phyloP scores from a whole-genome alignment of 2,797 vertebrate genomes.

The Falco cherrug region DNA sequence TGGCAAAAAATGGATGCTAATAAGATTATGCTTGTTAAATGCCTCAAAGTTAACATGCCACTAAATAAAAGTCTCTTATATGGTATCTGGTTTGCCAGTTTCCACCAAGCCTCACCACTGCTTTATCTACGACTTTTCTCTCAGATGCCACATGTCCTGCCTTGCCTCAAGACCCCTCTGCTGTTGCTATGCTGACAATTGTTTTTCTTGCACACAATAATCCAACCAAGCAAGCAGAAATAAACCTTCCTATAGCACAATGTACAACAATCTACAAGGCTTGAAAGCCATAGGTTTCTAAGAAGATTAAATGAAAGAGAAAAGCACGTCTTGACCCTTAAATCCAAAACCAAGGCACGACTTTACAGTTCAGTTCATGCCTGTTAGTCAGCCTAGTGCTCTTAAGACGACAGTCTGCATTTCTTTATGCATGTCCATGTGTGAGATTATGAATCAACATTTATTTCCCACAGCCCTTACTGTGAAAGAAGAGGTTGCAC shows the following conservation, averaged over 20 bases:
- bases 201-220: conserved; percentile 19
- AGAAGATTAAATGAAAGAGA: conserved; percentile 60
- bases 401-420: background rate
- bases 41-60: background rate
- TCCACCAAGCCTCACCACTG: background rate
- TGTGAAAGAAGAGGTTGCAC: background rate
- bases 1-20: background rate
- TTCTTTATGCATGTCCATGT: background rate
- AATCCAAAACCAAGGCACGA: conserved; percentile 29
- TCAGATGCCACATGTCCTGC: background rate
- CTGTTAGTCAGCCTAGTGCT: background rate
- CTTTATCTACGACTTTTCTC: background rate
- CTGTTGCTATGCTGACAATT: background rate
- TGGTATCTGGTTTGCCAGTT: background rate
- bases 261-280: background rate
- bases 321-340: background rate
- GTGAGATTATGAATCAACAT: background rate
- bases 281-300: conserved; percentile 40
- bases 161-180: background rate
- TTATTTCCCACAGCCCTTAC: background rate
- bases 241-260: conserved; percentile 27
- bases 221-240: conserved; percentile 50
- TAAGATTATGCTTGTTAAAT: background rate
- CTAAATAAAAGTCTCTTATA: background rate
- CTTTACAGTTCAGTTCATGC: background rate